phyloP scores from a whole-genome alignment of 2,113 vertebrate species.

The Artemisiospiza belli region DNA sequence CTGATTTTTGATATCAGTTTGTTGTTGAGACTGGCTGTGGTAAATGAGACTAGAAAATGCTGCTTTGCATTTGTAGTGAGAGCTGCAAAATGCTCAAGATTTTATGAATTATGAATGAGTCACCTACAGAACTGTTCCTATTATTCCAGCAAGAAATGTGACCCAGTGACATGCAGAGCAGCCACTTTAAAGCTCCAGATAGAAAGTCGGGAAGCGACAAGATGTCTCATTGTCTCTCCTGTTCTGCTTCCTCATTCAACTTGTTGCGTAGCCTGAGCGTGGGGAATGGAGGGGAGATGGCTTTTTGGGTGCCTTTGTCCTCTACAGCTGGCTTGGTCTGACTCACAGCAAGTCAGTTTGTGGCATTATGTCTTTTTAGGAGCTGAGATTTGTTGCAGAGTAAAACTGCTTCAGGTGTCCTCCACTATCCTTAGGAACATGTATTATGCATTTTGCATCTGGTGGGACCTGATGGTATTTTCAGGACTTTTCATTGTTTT shows the following conservation, averaged over 20 bases:
- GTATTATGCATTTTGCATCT: neutral
- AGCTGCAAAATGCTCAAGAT: neutral
- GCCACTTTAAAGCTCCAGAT: neutral
- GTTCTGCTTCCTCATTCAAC: neutral
- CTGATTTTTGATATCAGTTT: neutral
- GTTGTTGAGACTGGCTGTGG: neutral
- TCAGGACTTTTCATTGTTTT: neutral
- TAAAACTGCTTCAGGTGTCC: neutral
- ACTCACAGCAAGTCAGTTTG: neutral
- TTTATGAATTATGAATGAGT: neutral
- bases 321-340: neutral
- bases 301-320: neutral
- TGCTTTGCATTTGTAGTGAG: neutral
- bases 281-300: neutral
- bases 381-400: neutral
- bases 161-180: neutral
- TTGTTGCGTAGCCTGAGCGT: accelerated
- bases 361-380: neutral
- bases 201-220: neutral
- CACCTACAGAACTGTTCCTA: neutral
- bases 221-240: neutral
- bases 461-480: neutral
- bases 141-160: neutral
- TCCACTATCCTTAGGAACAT: neutral
- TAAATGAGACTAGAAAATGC: neutral